Evolutionary conservation across 2,888 invertebrate species (phyloP), one percentile per base, ranked within the genome.

Genomic region (Brenthis hecate): DNA sequence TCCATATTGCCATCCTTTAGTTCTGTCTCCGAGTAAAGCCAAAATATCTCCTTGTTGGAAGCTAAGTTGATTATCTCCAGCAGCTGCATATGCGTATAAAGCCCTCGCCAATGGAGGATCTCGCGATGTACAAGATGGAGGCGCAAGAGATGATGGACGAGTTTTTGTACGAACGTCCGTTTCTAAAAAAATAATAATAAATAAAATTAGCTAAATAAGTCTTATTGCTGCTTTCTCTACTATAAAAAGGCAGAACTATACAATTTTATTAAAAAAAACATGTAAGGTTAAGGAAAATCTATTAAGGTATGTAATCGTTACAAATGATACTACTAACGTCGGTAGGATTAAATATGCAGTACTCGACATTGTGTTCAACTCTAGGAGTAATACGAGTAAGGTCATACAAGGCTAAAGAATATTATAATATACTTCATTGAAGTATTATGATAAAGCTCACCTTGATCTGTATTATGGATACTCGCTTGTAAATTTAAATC

Each of bases 1-100:
- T n/a, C 98, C 98, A 81, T 98, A 98, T 88, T 98, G 98, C 98
- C 98, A 98, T 32, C 98, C 98, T 85, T 98, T 98, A 76, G 97
- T 97, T 76, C 97, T 94, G 79, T 97, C 98, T 28, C 98, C 98
- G 78, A 98, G 96, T 74, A 98, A 88, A 8, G 97, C 96, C 67
- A 98, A 96, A 70, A 97, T 94, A 87, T 98, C 98, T 72, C 97
- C 97, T 89, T 98, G 98, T 73, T 96, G 95, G 91, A 98, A 98
- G 83, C 96, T 97, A 71, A 98, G 94, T 88, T 98, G 98, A 89
- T 98, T 98, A 82, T 98, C 98, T 6, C 98, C 97, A 88, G 93
- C 94, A 50, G 98, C 97, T 71, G 97, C 94, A 86, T 98, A 98
- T 16, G 98, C 97, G 84, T 98, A 98, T 51, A 98, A 93, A 13